Evolutionary conservation across 2,888 invertebrate species (phyloP), one percentile per base, ranked within the genome.

Genomic region (Papilio demoleus): DNA sequence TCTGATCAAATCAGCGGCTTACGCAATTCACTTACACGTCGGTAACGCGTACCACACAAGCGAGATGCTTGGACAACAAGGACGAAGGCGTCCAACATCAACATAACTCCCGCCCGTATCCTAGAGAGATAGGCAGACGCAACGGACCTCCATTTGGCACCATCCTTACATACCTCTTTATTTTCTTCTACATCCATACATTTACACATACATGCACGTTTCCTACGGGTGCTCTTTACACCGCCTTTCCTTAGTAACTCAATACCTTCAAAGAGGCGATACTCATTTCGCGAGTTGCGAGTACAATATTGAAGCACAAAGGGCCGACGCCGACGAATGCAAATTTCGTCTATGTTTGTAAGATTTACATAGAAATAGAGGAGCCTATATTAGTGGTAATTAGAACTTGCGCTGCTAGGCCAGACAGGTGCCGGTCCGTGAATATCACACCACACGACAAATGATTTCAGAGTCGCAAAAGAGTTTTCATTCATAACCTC

Each of bases 321-420:
- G 85, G n/a, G 84, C 82, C 84, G 82, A 80, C 79, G 83, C 83
- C 82, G 84, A 85, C 82, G 84, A 85, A 88, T 89, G 90, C 88
- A 90, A 90, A 92, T 91, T 84, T 82, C 74, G 79, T 75, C 82
- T 82, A 82, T 83, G 90, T 88, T 90, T 82, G 80, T 76, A 81
- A 71, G 83, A 92, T 92, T 92, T 87, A 89, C 92, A 92, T 91
- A 91, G 90, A 85, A 91, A 91, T 90, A 83, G 88, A 77, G 77
- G 74, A 83, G 80, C 78, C 81, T 75, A 78, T 79, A 80, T 80
- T 81, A 79, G 81, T 77, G 80, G 86, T 83, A 88, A 88, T 88
- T 87, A 86, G 81, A 76, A 75, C 85, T 85, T 86, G 79, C 72
- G 73, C 67, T 65, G 69, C 56, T 63, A 71, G 72, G 76, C 79